Conservation (phyloP, 2,113 vertebrate genomes). For the Passerina amoena region DNA sequence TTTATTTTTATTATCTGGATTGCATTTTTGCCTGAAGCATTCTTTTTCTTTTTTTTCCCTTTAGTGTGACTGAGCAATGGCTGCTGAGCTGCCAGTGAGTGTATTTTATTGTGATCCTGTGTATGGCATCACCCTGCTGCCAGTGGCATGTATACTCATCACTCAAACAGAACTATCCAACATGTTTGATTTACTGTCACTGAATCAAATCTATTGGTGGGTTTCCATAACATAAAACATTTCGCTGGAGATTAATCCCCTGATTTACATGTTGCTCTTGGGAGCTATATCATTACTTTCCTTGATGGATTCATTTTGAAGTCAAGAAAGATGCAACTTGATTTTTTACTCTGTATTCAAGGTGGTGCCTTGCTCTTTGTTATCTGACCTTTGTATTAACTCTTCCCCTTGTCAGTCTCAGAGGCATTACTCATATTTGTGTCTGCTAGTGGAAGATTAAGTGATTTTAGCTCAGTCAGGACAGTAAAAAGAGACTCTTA, state of each 20-base stretch:
- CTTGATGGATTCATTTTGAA: slow-evolving; percentile 61
- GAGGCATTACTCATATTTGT: slow-evolving; percentile 55
- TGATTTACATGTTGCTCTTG: slow-evolving; percentile 71
- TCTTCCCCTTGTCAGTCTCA: slow-evolving; percentile 33
- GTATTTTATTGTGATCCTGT: slow-evolving; percentile 70
- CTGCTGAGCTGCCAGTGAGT: slow-evolving; percentile 65
- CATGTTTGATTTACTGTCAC: slow-evolving; percentile 73
- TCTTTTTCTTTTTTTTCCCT: slow-evolving; percentile 57
- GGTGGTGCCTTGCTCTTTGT: slow-evolving; percentile 37
- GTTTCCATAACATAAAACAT: slow-evolving; percentile 75
- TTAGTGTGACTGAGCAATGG: slow-evolving; percentile 60
- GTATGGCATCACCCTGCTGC: slow-evolving; percentile 69
- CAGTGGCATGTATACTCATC: slow-evolving; percentile 75
- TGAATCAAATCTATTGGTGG: slow-evolving; percentile 72
- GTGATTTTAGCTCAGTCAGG: slow-evolving; percentile 23
- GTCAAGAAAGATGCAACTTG: slow-evolving; percentile 50
- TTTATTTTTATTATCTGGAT: not conserved
- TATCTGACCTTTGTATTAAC: slow-evolving; percentile 62
- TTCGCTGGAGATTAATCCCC: slow-evolving; percentile 74
- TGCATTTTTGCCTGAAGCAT: slow-evolving; percentile 58
- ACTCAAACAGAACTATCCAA: slow-evolving; percentile 72
- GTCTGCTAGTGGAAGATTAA: slow-evolving; percentile 42
- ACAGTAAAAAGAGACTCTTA: slow-evolving; percentile 22
- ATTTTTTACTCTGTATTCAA: slow-evolving; percentile 42
- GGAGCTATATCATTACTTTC: slow-evolving; percentile 65